Evolutionary conservation across 2,888 invertebrate genomes (phyloP).

Genomic region (Brenthis hecate): DNA sequence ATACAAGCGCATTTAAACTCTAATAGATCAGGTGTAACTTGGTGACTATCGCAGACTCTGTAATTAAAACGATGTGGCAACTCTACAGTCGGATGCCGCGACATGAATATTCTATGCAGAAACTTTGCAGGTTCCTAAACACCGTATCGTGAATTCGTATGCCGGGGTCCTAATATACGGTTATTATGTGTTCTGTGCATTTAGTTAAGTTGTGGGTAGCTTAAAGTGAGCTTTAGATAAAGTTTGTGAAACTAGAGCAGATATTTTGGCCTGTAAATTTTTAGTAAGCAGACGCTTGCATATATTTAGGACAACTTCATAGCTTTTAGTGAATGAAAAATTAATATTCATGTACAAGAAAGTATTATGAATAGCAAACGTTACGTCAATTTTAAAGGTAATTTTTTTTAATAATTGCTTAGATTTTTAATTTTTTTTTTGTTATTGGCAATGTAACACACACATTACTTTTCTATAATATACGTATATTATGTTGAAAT

Average conservation of each 20-base stretch:
- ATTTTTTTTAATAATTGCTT: too few species aligned
- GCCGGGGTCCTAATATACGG: constrained; percentile 33
- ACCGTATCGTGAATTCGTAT: constrained; percentile 34
- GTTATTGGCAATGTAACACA: too few species aligned
- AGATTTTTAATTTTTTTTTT: too few species aligned
- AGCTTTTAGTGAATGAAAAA: constrained; percentile 20
- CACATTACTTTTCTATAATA: too few species aligned
- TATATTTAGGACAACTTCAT: constrained; percentile 6
- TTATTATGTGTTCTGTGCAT: constrained; percentile 38
- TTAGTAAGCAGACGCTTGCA: constrained; percentile 15
- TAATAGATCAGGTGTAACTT: constrained; percentile 42
- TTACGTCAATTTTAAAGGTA: neutral
- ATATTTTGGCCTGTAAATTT: constrained; percentile 34
- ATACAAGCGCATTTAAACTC: constrained; percentile 41
- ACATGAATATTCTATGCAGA: constrained; percentile 46
- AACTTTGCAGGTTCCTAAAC: constrained; percentile 35
- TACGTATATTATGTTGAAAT: too few species aligned
- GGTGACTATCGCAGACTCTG: constrained; percentile 35
- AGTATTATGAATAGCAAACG: constrained; percentile 4
- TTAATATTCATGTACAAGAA: neutral
- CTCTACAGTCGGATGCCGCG: constrained; percentile 40
- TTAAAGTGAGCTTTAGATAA: constrained; percentile 30
- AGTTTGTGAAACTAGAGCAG: constrained; percentile 33
- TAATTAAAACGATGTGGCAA: constrained; percentile 46
- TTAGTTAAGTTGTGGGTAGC: constrained; percentile 35